Percentiles rank a stretch among this genome's conserved stretches.
phyloP scores from a whole-genome alignment of 2,113 vertebrate genomes.

The Xiphorhynchus elegans region DNA sequence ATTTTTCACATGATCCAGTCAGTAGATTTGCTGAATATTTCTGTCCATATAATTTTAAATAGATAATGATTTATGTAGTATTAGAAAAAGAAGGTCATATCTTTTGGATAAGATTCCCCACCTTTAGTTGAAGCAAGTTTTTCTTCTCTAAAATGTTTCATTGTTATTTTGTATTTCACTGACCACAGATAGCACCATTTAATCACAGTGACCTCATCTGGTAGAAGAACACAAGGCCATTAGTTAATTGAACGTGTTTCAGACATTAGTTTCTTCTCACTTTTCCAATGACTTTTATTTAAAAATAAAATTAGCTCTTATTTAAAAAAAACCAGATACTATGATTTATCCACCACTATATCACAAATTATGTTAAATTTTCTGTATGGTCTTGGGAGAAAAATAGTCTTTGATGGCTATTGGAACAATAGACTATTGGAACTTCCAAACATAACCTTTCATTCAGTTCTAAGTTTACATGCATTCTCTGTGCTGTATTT shows the following conservation, averaged over 20 bases:
- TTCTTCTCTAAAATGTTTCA: background rate
- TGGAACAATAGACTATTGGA: background rate
- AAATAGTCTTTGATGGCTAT: background rate
- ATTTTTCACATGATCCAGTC: background rate
- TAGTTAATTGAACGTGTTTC: background rate
- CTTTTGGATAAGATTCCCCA: background rate
- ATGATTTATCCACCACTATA: background rate
- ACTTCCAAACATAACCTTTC: background rate
- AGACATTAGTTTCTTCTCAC: background rate
- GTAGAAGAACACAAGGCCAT: background rate
- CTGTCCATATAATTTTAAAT: background rate
- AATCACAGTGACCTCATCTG: background rate
- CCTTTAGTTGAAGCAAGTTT: background rate
- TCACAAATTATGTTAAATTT: background rate
- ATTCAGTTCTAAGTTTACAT: background rate
- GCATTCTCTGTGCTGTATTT: background rate
- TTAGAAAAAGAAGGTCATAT: background rate
- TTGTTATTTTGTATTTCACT: background rate
- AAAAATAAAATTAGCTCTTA: background rate
- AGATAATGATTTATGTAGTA: background rate
- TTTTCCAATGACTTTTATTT: background rate
- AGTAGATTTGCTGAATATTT: background rate
- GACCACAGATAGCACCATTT: background rate
- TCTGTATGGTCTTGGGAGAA: background rate
- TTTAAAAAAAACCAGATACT: background rate